These are phyloP conservation scores for Carassius gibelio DNA, from an alignment of 2,113 vertebrate genomes.

Conservation along the genomic window DNA sequence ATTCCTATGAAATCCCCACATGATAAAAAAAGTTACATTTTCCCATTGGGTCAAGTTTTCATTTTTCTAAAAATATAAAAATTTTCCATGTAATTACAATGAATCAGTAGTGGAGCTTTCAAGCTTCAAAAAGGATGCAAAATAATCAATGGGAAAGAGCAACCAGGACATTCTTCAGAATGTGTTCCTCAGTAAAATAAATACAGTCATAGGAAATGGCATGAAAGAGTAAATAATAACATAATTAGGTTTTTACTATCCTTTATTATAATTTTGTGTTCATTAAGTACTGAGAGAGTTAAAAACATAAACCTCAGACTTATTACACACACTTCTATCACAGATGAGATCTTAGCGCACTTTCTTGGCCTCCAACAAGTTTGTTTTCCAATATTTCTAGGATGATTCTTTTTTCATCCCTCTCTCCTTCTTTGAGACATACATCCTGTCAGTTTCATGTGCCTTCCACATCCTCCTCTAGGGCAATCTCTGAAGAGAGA, in stretches of 20 bases:
- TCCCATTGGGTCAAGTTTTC: not conserved
- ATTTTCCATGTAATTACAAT: not conserved
- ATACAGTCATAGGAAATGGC: not conserved
- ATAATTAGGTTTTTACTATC: not conserved
- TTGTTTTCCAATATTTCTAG: constrained; percentile 42
- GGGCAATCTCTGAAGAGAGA: constrained; percentile 47
- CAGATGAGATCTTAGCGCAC: not conserved
- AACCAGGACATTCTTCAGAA: not conserved
- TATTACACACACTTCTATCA: not conserved
- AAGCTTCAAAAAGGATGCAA: not conserved
- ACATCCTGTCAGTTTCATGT: constrained; percentile 25
- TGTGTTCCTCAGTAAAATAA: not conserved
- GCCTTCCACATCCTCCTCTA: constrained; percentile 29
- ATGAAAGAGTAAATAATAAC: not conserved
- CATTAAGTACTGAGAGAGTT: not conserved
- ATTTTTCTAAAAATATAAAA: no score
- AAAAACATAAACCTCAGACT: not conserved
- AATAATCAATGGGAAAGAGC: not conserved
- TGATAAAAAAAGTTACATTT: not conserved
- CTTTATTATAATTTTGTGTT: not conserved
- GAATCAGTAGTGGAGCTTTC: not conserved
- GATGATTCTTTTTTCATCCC: not conserved
- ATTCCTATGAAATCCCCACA: no score
- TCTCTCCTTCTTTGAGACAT: not conserved
- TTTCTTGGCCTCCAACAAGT: constrained; percentile 20